These are phyloP conservation scores for Cynopterus sphinx DNA, from an alignment of 2,797 vertebrate species.

Conservation along the genomic window DNA sequence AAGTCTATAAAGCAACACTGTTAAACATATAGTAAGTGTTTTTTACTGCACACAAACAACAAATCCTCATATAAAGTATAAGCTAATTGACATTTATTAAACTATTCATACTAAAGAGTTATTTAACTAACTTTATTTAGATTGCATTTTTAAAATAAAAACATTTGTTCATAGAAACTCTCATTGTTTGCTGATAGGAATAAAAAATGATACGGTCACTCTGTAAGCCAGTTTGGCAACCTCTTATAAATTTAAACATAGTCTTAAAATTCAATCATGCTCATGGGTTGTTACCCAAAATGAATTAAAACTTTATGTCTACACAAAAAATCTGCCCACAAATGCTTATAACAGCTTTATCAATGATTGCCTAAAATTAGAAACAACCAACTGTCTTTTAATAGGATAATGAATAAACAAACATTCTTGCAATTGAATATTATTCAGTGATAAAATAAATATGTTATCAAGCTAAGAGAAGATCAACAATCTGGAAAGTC, in stretches of 20 bases:
- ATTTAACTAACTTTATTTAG: background rate
- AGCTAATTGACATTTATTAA: constrained; percentile 2
- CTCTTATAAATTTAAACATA: background rate
- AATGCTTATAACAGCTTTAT: background rate
- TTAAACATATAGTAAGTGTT: background rate
- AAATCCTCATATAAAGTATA: background rate
- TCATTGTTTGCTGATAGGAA: background rate
- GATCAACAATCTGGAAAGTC: background rate
- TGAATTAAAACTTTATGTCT: background rate
- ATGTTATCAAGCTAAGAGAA: background rate
- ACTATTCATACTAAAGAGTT: background rate
- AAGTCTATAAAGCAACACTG: background rate
- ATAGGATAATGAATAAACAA: background rate
- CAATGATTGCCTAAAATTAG: background rate
- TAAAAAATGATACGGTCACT: background rate
- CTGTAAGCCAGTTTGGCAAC: background rate
- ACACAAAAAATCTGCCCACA: background rate
- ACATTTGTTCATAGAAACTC: background rate
- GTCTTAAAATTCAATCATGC: background rate
- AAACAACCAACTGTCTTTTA: background rate
- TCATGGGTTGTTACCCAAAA: background rate
- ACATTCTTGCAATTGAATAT: background rate
- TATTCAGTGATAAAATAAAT: background rate
- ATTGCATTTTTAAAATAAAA: constrained; percentile 2
- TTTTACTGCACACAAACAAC: background rate